These are phyloP conservation scores for Lochmaea crataegi DNA, from an alignment of 2,888 invertebrate genomes.

Conservation along the genomic window DNA sequence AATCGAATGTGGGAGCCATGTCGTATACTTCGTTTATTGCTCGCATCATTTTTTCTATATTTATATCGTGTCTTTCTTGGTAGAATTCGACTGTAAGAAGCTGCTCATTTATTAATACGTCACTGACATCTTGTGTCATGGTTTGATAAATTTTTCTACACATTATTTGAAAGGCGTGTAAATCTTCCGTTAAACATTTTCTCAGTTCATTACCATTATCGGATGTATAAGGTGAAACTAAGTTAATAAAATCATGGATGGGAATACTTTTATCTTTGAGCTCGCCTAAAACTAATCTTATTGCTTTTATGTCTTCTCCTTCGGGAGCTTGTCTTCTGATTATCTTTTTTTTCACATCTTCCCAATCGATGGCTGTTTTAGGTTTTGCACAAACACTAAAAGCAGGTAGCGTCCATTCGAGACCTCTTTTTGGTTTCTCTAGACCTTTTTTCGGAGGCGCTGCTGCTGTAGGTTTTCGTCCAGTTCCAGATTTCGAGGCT, in stretches of 20 bases:
- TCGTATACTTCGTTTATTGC: constrained; percentile 59
- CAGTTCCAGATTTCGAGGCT: constrained; percentile 6
- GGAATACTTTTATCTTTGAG: constrained; percentile 51
- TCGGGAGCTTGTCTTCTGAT: constrained; percentile 57
- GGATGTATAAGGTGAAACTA: constrained; percentile 59
- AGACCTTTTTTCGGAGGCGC: constrained; percentile 1
- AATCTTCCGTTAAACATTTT: constrained; percentile 58
- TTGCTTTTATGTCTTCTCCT: constrained; percentile 59
- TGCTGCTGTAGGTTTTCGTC: neutral
- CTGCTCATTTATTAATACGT: constrained; percentile 63
- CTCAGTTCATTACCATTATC: constrained; percentile 60
- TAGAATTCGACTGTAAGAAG: constrained; percentile 58
- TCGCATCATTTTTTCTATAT: constrained; percentile 58
- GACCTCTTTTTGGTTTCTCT: constrained; percentile 39
- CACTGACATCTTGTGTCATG: constrained; percentile 63
- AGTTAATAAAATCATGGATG: constrained; percentile 60
- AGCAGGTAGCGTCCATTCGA: constrained; percentile 49
- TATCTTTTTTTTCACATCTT: constrained; percentile 55
- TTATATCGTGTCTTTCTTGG: constrained; percentile 54
- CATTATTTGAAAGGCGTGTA: constrained; percentile 57
- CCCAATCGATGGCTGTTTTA: constrained; percentile 45
- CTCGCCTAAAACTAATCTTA: constrained; percentile 52
- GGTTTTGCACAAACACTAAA: constrained; percentile 47
- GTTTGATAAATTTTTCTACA: constrained; percentile 62
- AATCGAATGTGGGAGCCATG: constrained; percentile 60